Evolutionary conservation across 2,797 vertebrate species (phyloP), one percentile per base, ranked within the genome.

Genomic region (Enteromius mattozi): DNA sequence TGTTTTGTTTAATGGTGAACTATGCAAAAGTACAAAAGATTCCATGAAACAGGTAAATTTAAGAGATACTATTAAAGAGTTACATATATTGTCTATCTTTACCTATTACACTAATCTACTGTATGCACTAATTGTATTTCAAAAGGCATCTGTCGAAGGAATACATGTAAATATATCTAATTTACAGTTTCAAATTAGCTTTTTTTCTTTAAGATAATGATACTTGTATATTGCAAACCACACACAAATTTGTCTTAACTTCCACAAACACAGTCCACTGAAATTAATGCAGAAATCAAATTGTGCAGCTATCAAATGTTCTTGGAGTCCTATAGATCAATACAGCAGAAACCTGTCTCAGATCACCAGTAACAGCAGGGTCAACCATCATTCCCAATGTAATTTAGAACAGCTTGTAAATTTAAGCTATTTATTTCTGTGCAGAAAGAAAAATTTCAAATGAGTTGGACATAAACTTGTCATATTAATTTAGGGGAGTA

Each of bases 81-180:
- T 70, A 71, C 21, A 13, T 6, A 33, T 33, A 61, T 61, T 7
- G 30, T 80, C 37, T 30, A 45, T 21, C 16, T 63, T 21, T 63
- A 30, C 14, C 74, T 66, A 51, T 54, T 56, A 47, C 56, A 19
- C 70, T 49, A 35, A 74, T 47, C 69, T 61, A 72, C 61, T 8
- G 61, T 47, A 72, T n/a, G 17, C 19, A 81, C 24, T 35, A 63
- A 37, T 30, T 65, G 27, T 49, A 33, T 47, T 47, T 72, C 51
- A 56, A 63, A 61, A 80, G 27, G 65, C 21, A 54, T 80, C 78
- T 37, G 65, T 13, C 30, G 40, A 81, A 72, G 37, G 6, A 63
- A 59, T 42, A 71, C 24, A 71, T 33, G 66, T 81, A 45, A 17
- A 72, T 61, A 30, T 72, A 37, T 21, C 4, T 49, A 61, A 65